Evolutionary conservation across 2,113 vertebrate genomes (phyloP), one percentile per base, ranked within the genome.

Genomic region (Onychostoma macrolepis): DNA sequence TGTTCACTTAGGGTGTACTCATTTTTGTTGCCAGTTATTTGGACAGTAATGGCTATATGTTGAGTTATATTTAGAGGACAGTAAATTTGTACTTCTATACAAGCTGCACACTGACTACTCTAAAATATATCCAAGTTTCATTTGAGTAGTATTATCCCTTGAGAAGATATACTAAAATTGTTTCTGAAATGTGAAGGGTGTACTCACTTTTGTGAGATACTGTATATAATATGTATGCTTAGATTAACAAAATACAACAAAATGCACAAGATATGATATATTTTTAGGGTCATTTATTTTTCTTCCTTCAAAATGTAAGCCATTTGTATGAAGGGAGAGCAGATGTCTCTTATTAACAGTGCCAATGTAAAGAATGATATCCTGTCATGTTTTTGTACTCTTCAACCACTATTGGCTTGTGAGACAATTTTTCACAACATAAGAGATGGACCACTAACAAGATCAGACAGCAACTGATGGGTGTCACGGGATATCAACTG

Each of bases 251-350:
- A 41, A 41, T 41, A 74, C 38, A 45, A 75, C 12, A 48, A 76
- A 43, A 75, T n/a, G 26, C 71, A 81, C 36, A 26, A 26, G 2
- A 81, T 65, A 0, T 2, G 3, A 63, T 65, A 45, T 67, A n/a
- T 83, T 15, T 74, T 76, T 45, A 87, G 30, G 45, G 48, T 82
- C 2, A 75, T 75, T 87, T 82, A 83, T 65, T 87, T 33, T 50
- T 65, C 72, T 65, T 87, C 71, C 58, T 81, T 80, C 69, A 82
- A 65, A 36, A 65, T 26, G 41, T 45, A 69, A 48, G 65, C 43
- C 19, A 50, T 71, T 71, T 87, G 79, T 21, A 58, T 63, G 28
- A 80, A 74, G 6, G 53, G 50, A 36, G 50, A 61, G 48, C 38
- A 82, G 50, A 56, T 43, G 24, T 72, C 48, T 74, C 71, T 81